phyloP scores from a whole-genome alignment of 2,113 vertebrate species.

The Clarias batrachus region DNA sequence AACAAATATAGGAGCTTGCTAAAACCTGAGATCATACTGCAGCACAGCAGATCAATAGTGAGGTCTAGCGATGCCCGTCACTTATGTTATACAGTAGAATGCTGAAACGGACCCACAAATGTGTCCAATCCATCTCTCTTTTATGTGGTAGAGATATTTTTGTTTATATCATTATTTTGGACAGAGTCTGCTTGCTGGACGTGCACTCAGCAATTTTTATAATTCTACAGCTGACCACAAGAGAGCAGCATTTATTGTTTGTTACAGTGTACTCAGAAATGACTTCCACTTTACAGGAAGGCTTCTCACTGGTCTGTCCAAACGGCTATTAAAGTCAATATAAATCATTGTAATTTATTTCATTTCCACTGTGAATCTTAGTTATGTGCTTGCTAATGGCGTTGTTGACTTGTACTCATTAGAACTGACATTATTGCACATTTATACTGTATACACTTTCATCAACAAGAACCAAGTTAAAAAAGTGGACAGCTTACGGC shows the following conservation, averaged over 20 bases:
- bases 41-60: too few species aligned
- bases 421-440: not conserved
- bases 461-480: too few species aligned
- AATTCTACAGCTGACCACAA: not conserved
- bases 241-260: not conserved
- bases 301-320: not conserved
- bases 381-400: too few species aligned
- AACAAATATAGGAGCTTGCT: too few species aligned
- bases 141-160: not conserved
- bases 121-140: not conserved
- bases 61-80: too few species aligned
- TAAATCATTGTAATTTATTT: too few species aligned
- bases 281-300: not conserved
- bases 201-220: not conserved
- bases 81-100: too few species aligned
- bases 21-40: too few species aligned
- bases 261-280: not conserved
- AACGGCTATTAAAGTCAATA: not conserved
- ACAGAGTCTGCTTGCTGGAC: not conserved
- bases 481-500: too few species aligned
- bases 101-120: too few species aligned
- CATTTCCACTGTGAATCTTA: too few species aligned
- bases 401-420: not conserved
- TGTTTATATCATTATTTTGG: not conserved
- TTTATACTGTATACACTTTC: too few species aligned